phyloP scores from a whole-genome alignment of 2,888 invertebrate genomes.

The Drosophila histrio region DNA sequence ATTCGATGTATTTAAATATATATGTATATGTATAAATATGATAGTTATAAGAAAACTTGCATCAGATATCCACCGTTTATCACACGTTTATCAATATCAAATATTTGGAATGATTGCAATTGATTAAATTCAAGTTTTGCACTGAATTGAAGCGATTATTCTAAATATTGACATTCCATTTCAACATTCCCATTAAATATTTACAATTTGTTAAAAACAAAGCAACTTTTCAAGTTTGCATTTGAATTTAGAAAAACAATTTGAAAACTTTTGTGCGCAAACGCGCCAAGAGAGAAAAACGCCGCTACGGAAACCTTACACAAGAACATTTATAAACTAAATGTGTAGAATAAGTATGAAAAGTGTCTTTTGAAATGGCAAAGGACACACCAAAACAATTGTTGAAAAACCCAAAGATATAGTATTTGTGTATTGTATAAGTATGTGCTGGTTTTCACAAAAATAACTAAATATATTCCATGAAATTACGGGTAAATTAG shows the following conservation, averaged over 20 bases:
- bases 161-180: constrained; percentile 26
- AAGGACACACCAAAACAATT: constrained; percentile 16
- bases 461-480: neutral
- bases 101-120: constrained; percentile 39
- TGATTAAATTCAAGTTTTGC: too few species aligned
- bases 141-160: too few species aligned
- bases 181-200: constrained; percentile 18
- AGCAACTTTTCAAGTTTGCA: constrained; percentile 7
- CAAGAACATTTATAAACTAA: constrained; percentile 43
- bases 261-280: constrained; percentile 42
- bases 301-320: constrained; percentile 75
- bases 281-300: constrained; percentile 50
- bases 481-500: constrained; percentile 52
- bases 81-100: constrained; percentile 25
- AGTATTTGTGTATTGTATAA: constrained; percentile 13
- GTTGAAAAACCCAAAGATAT: constrained; percentile 22
- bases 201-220: constrained; percentile 7
- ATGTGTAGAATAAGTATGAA: constrained; percentile 37
- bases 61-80: constrained; percentile 46
- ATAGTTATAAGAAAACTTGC: constrained; percentile 24
- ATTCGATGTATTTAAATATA: neutral
- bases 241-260: constrained; percentile 21
- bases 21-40: constrained; percentile 16
- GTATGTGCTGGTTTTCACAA: constrained; percentile 45
- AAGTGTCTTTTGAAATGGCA: constrained; percentile 22